Base-by-base conservation (phyloP, 2,888 invertebrate genomes). In the Acanthacorydalis orientalis region DNA sequence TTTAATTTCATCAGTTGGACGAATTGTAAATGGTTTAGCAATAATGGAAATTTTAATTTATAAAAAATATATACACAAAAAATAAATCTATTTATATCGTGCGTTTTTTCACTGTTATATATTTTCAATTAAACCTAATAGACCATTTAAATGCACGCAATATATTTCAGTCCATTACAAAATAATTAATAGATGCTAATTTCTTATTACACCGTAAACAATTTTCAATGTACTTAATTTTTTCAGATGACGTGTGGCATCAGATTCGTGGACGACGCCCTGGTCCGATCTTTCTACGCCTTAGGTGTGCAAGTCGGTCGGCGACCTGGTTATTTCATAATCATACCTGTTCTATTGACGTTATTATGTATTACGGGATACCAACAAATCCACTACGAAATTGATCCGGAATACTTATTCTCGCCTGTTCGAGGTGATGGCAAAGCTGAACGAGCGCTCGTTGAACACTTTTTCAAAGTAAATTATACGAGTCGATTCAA, bases 331-430 rank as follows among this genome's bases (percentile, higher is more conserved):
- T 90, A 90, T 68, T 91, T 90, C 70, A 75, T 91, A 54, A 80
- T 91, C 57, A 74, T 91, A 48, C 91, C 91, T n/a, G 65, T 90
- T 35, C 74, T 91, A 44, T 67, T 91, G 48, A 79, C 87, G 1
- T 65, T 83, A 48, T 74, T 91, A 46, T 85, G 87, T 65, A 77
- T 86, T 64, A 91, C 91, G 23, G 91, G 91, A 46, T 87, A 84
- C 66, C 91, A 91, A 67, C 74, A 78, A 62, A 75, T 91, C 50
- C 71, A 81, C 62, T 90, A 89, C 68, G 87, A 90, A 69, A 90
- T 90, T 68, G 91, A 91, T 65, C 91, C 91, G 1, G 91, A 91
- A 64, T 92, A 91, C 67, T 73, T 92, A 14, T 92, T 91, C 69
- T 88, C 89, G 35, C 92, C 92, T 0, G 73, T 87, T 53, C 82